A percentile compares a stretch with the other conserved stretches of the same genome.
phyloP scores from a whole-genome alignment of 2,113 vertebrate genomes.

The Mormoops blainvillei region DNA sequence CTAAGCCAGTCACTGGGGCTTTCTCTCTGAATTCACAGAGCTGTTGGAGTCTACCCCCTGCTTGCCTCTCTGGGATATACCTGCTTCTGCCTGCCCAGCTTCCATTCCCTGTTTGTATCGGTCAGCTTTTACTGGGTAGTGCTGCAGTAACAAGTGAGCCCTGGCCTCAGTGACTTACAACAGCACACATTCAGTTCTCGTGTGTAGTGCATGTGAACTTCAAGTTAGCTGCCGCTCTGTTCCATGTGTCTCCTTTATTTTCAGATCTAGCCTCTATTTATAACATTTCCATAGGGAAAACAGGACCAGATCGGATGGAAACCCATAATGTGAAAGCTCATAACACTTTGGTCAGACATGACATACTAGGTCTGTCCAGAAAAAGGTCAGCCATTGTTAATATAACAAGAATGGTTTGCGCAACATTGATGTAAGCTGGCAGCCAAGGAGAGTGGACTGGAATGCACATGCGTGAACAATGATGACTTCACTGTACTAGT shows the following conservation, averaged over 20 bases:
- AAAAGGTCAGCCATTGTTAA: too few relatives aligned
- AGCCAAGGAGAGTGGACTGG: too few relatives aligned
- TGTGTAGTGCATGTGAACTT: not conserved
- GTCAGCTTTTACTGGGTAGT: not conserved
- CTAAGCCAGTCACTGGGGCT: too few relatives aligned
- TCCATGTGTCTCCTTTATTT: not conserved
- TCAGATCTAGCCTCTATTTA: not conserved
- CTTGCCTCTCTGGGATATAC: not conserved
- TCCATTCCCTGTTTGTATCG: not conserved
- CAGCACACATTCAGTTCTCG: not conserved
- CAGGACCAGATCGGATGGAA: not conserved
- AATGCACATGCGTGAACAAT: too few relatives aligned
- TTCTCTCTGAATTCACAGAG: not conserved
- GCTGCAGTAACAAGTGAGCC: not conserved
- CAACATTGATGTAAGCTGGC: too few relatives aligned
- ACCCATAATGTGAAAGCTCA: not conserved
- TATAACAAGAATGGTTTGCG: too few relatives aligned
- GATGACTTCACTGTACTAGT: too few relatives aligned
- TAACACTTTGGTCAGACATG: accelerated
- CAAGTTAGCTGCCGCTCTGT: not conserved
- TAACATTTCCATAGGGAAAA: not conserved
- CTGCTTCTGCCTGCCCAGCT: not conserved
- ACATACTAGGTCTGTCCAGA: too few relatives aligned
- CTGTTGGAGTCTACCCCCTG: not conserved
- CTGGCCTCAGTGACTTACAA: not conserved